These are phyloP conservation scores for Accipiter cooperii DNA, from an alignment of 2,113 vertebrate species.

Conservation along the genomic window DNA sequence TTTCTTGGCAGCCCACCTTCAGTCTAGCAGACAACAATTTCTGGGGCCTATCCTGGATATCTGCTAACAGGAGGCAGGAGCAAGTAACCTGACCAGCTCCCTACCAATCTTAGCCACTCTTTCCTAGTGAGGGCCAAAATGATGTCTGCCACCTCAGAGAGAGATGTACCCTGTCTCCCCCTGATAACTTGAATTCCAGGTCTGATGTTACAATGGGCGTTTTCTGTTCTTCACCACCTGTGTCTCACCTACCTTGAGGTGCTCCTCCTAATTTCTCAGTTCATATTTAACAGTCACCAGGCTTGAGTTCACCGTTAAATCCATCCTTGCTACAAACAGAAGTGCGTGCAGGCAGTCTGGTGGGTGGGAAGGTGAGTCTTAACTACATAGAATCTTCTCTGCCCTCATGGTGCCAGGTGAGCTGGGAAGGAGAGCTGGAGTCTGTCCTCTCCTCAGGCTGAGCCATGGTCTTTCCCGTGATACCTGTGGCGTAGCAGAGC, in stretches of 20 bases:
- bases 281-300: background rate
- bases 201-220: background rate
- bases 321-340: background rate
- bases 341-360: background rate
- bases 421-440: background rate
- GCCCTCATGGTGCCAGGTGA: background rate
- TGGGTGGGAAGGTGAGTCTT: background rate
- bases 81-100: background rate
- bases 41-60: background rate
- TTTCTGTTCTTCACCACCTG: background rate
- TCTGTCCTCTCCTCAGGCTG: background rate
- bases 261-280: background rate
- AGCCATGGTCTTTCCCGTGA: background rate
- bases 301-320: background rate
- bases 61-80: background rate
- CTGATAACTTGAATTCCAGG: background rate
- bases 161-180: background rate
- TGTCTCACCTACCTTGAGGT: background rate
- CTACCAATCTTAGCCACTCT: background rate
- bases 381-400: background rate
- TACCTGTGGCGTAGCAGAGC: background rate
- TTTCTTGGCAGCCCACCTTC: background rate
- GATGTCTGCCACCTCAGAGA: background rate
- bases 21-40: background rate
- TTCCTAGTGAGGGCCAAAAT: background rate